A percentile compares a stretch with the other conserved stretches of the same genome.
phyloP scores from a whole-genome alignment of 2,113 vertebrate genomes.

The Gymnocephalus cernua region DNA sequence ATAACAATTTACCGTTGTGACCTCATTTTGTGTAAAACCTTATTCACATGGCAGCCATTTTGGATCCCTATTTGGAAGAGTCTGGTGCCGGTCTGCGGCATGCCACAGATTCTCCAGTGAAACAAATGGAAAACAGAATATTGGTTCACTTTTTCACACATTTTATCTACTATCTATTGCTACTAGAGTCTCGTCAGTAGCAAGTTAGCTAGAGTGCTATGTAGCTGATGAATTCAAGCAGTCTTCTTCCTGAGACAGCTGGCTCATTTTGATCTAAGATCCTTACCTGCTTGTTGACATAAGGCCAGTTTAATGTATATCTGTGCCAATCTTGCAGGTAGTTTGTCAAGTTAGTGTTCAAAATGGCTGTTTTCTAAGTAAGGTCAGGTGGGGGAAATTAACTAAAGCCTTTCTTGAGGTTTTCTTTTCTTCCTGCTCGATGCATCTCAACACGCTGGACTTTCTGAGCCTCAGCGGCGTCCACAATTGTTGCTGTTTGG shows the following conservation, averaged over 20 bases:
- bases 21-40: constrained; percentile 72
- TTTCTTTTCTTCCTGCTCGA: background rate
- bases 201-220: background rate
- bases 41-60: constrained; percentile 52
- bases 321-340: constrained; percentile 23
- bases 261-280: constrained; percentile 19
- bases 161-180: constrained; percentile 14
- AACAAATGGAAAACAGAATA: constrained; percentile 5
- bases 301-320: constrained; percentile 44
- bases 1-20: constrained; percentile 73
- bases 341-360: constrained; percentile 23
- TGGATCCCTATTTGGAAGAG: constrained; percentile 45
- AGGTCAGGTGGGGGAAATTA: constrained; percentile 34
- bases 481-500: constrained; percentile 18
- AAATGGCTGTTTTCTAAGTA: constrained; percentile 40
- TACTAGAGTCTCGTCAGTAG: constrained; percentile 1
- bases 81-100: constrained; percentile 9
- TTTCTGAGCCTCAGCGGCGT: constrained; percentile 7
- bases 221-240: constrained; percentile 10
- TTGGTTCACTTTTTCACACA: constrained; percentile 9
- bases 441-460: constrained; percentile 36
- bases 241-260: constrained; percentile 18
- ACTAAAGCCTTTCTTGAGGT: background rate
- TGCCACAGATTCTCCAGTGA: constrained; percentile 29
- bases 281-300: constrained; percentile 37